A percentile compares a stretch with the other conserved stretches of the same genome.
Conservation (phyloP, 2,888 invertebrate species). For the Venusia cambrica region DNA sequence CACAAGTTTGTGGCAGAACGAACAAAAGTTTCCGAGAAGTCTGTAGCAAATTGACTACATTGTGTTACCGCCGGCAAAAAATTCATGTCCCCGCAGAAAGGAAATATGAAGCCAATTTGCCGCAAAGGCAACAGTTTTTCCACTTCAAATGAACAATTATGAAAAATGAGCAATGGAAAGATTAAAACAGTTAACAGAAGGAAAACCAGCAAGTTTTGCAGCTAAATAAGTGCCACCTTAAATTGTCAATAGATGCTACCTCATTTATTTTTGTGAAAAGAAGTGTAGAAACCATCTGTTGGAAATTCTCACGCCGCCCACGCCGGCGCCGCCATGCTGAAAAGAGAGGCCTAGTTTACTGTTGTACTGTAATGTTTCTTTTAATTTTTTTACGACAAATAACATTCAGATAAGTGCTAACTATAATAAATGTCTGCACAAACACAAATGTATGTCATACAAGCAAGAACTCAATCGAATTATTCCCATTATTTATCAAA, state of each 20-base stretch:
- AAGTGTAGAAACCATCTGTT: slow-evolving; percentile 9
- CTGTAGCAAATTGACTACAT: slow-evolving; percentile 65
- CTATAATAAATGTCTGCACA: too few species aligned
- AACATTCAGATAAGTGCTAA: too few species aligned
- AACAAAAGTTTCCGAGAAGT: slow-evolving; percentile 52
- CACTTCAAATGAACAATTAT: slow-evolving; percentile 32
- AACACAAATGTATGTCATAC: too few species aligned
- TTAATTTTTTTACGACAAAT: too few species aligned
- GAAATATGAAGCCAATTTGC: slow-evolving; percentile 39
- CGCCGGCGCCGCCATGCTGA: too few species aligned
- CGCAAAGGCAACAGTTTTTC: slow-evolving; percentile 39
- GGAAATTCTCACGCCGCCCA: too few species aligned
- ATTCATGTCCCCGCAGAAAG: slow-evolving; percentile 33
- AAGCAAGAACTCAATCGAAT: too few species aligned
- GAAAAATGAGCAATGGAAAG: slow-evolving; percentile 31
- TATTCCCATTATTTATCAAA: too few species aligned
- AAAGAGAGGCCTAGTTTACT: too few species aligned
- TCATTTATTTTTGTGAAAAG: slow-evolving; percentile 19
- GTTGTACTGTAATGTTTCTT: too few species aligned
- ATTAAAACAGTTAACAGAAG: slow-evolving; percentile 18
- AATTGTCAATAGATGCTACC: slow-evolving; percentile 15
- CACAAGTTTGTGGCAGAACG: slow-evolving; percentile 58
- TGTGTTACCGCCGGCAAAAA: slow-evolving; percentile 46
- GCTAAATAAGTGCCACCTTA: slow-evolving; percentile 14
- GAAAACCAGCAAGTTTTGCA: slow-evolving; percentile 17